Conservation (phyloP, 2,888 invertebrate species). For the Empis stercorea region DNA sequence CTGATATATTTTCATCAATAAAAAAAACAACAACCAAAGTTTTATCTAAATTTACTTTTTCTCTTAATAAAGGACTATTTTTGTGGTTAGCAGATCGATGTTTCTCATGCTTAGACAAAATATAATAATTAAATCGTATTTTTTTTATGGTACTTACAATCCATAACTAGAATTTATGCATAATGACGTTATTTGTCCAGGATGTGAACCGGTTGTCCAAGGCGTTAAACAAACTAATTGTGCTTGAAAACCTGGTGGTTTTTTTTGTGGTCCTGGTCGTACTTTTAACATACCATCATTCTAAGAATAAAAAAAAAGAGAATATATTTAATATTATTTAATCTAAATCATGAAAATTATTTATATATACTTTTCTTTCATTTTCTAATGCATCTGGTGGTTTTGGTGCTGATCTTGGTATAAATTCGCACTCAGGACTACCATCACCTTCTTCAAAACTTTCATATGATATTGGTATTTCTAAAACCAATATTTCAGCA, state of each 20-base stretch:
- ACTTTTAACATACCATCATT: constrained; percentile 48
- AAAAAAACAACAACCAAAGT: too few relatives aligned
- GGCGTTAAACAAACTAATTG: constrained; percentile 87
- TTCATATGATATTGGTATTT: constrained; percentile 78
- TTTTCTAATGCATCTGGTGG: constrained; percentile 28
- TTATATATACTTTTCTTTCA: constrained; percentile 37
- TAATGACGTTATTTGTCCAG: constrained; percentile 77
- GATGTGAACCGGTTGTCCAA: constrained; percentile 62
- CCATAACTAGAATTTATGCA: constrained; percentile 94
- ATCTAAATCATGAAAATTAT: constrained; percentile 2
- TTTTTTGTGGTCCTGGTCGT: constrained; percentile 63
- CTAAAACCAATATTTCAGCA: constrained; percentile 66
- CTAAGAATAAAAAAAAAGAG: too few relatives aligned
- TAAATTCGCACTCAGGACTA: constrained; percentile 71
- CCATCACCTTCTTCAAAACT: constrained; percentile 65
- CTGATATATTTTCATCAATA: too few relatives aligned
- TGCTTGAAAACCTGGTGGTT: constrained; percentile 94
- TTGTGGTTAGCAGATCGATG: too few relatives aligned
- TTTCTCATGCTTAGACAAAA: too few relatives aligned
- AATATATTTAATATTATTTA: constrained; percentile 10
- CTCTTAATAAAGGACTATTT: too few relatives aligned
- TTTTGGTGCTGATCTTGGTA: constrained; percentile 40
- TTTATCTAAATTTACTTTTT: too few relatives aligned
- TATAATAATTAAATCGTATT: too few relatives aligned
- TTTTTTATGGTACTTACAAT: constrained; percentile 60